Conservation (phyloP, 1,140 invertebrate genomes). For the Ericerus pela region DNA sequence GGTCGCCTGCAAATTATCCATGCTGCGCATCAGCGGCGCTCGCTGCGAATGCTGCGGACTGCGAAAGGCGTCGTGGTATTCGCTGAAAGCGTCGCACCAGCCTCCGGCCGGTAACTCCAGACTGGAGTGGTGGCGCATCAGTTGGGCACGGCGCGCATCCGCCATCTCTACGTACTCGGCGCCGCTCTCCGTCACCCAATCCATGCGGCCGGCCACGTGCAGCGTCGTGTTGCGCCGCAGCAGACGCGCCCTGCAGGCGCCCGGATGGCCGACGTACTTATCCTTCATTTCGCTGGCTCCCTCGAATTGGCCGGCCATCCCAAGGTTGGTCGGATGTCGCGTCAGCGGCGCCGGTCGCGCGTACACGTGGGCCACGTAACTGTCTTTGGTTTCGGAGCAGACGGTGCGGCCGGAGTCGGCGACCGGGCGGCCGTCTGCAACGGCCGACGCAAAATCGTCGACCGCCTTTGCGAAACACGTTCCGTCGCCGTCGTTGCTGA, state of each 20-base stretch:
- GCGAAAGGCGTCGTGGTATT: conserved; percentile 17
- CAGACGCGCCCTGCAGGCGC: conserved; percentile 1
- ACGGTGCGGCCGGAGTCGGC: not conserved
- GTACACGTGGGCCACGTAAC: not conserved
- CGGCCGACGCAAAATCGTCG: not conserved
- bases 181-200: conserved; percentile 17
- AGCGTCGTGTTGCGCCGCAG: conserved; percentile 13
- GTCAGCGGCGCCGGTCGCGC: conserved; percentile 14
- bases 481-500: too few species aligned
- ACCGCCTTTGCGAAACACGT: not conserved
- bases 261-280: conserved; percentile 16
- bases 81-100: conserved; percentile 7
- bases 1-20: conserved; percentile 17
- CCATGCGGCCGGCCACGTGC: conserved; percentile 18
- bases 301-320: conserved; percentile 20
- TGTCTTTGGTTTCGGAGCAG: not conserved
- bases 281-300: conserved; percentile 17
- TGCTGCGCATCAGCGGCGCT: conserved; percentile 12
- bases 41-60: conserved; percentile 16
- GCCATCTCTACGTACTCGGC: conserved; percentile 20
- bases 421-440: too few species aligned
- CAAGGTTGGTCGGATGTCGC: conserved; percentile 19
- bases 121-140: conserved; percentile 15
- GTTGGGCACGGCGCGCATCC: conserved; percentile 15
- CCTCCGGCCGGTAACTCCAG: conserved; percentile 18